Base-by-base conservation (phyloP, 2,113 vertebrate genomes). In the Nerophis ophidion region DNA sequence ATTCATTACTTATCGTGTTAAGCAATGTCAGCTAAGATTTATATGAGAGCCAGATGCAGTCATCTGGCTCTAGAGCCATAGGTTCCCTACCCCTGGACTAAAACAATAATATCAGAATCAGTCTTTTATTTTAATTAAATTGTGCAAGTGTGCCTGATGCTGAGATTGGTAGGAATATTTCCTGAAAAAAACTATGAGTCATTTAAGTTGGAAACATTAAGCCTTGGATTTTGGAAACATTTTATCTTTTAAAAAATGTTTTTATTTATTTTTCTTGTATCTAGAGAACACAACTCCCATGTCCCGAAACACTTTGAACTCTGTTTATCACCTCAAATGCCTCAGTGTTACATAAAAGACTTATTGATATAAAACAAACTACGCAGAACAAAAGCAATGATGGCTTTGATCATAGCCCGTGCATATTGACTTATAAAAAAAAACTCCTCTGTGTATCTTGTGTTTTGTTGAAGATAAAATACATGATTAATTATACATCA, bases 401-500 rank as follows among this genome's bases (percentile, higher is more conserved):
- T 53, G 57, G 26, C 66, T 68, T 66, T 68, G 74, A 77, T 79
- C 62, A 65, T 48, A 56, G 52, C 36, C 12, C n/a, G 17, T n/a
- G 42, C 38, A 7, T 40, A 40, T 56, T 64, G 64, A 70, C 64
- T 70, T 75, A n/a, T 57, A 71, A 73, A 67, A 70, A 62, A 68
- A 62, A 52, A 60, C 16, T 69, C 47, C 35, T 74, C 36, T 63
- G 17, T 60, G 54, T 12, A 7, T 2, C 17, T 53, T 55, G 59
- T 49, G 48, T 57, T 72, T 57, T 50, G 46, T 42, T 52, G 54
- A 47, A 62, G 50, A 72, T 68, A 59, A 70, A 50, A 58, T 72
- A 35, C 71, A 68, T 79, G 66, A 85, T 85, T 79, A 71, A 87
- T 72, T 56, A 75, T 75, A 76, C 65, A 82, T 86, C 71, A 81